Evolutionary conservation across 2,797 vertebrate genomes (phyloP), one percentile per base, ranked within the genome.

Genomic region (Botia almorhae): DNA sequence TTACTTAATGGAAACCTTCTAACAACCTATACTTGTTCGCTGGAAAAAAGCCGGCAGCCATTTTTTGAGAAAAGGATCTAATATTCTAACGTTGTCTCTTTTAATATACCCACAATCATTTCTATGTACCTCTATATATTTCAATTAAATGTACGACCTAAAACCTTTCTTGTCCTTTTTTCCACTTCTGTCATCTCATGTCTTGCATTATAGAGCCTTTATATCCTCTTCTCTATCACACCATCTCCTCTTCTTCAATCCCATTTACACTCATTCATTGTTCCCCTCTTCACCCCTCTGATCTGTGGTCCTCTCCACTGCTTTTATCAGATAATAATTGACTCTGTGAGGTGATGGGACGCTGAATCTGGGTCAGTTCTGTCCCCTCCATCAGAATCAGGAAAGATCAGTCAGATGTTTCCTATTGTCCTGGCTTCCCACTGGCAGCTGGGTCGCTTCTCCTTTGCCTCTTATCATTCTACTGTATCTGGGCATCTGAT

Each of bases 331-430:
- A 73, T 76, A 87, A 82, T 64, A 64, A 83, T 89, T 87, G 83
- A 84, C 29, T 89, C 72, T 88, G 90, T 91, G 74, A 90, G 89
- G 81, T 75, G 77, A 88, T 85, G 46, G 61, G 46, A 80, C 83
- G 87, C 86, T 89, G 87, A 90, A 94, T 91, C 87, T 91, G 90
- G 92, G 92, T 91, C 92, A 92, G 86, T 83, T 85, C 76, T 7
- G 68, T 87, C 85, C 89, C 83, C 87, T 86, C 61, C 39, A 53
- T 56, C 87, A 80, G 56, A 79, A 69, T 80, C 58, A 70, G 70
- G 79, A 89, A 74, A 67, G 81, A 82, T 87, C 88, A 36, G 86
- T 91, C 92, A 93, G 91, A 89, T 92, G 93, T 85, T 84, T 46
- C 68, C 87, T 82, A 89, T 92, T 92, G 90, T 92, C 81, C 85